phyloP scores from a whole-genome alignment of 1,140 invertebrate genomes.

The Tribolium castaneum region DNA sequence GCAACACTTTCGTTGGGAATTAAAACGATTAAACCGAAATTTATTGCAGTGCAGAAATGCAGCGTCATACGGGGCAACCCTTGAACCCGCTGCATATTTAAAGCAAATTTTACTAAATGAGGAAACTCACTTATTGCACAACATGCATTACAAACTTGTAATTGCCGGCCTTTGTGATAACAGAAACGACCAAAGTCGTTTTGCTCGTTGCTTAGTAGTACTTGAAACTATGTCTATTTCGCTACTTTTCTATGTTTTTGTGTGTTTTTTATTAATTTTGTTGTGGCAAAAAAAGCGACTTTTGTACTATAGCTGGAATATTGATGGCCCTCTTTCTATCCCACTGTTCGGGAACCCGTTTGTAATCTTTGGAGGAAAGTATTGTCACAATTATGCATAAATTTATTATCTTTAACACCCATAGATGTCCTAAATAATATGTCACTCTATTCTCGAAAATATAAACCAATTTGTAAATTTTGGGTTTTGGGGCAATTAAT shows the following conservation, averaged over 20 bases:
- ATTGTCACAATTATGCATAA: neutral
- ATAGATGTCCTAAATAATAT: neutral
- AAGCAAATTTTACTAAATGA: no score
- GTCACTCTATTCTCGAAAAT: neutral
- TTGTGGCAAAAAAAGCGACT: neutral
- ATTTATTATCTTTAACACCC: neutral
- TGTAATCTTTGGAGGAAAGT: neutral
- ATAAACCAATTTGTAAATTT: slow-evolving; percentile 11
- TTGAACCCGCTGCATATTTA: no score
- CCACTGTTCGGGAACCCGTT: neutral
- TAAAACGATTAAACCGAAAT: neutral
- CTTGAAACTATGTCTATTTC: neutral
- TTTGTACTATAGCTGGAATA: neutral
- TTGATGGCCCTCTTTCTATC: neutral
- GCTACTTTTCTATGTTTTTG: neutral
- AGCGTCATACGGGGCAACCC: no score
- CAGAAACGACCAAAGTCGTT: neutral
- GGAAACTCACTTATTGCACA: neutral
- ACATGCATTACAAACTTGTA: neutral
- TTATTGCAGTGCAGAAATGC: no score
- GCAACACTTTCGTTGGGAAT: slow-evolving; percentile 6
- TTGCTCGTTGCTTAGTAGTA: neutral
- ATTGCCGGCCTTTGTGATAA: neutral
- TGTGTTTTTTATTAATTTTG: neutral
- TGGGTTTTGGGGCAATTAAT: neutral